These are phyloP conservation scores for Sorex fumeus DNA, from an alignment of 2,113 vertebrate species.

Conservation along the genomic window DNA sequence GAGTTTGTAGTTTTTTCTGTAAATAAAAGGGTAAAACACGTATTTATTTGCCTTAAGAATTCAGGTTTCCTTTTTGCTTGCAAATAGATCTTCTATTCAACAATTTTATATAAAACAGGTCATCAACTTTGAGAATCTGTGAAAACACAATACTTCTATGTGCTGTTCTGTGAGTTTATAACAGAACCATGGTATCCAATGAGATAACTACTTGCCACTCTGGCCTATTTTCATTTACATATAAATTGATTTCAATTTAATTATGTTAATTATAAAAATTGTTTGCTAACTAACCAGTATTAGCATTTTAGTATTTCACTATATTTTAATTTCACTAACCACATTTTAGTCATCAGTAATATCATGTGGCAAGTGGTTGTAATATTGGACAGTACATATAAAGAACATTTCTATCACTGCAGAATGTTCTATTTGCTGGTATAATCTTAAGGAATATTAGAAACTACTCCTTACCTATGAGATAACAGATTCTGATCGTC, in stretches of 20 bases:
- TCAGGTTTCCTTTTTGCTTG: not conserved
- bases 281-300: not conserved
- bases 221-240: too few species aligned
- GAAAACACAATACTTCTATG: not conserved
- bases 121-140: constrained; percentile 38
- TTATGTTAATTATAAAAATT: constrained; percentile 17
- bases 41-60: not conserved
- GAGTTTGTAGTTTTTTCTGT: constrained; percentile 8
- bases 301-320: too few species aligned
- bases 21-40: not conserved
- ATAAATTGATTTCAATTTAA: constrained; percentile 10
- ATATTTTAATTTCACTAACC: not conserved
- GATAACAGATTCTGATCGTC: not conserved
- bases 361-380: not conserved
- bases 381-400: not conserved
- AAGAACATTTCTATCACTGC: not conserved
- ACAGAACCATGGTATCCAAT: not conserved
- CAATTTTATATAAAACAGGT: not conserved
- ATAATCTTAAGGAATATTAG: not conserved
- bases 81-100: not conserved
- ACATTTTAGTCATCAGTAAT: not conserved
- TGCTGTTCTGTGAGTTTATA: constrained; percentile 12
- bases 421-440: not conserved
- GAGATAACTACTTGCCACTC: too few species aligned
- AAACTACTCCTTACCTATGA: not conserved